Percentiles rank a stretch among this genome's conserved stretches.
Evolutionary conservation across 2,797 vertebrate species (phyloP).

Genomic region (Alcedo quadribrachys): DNA sequence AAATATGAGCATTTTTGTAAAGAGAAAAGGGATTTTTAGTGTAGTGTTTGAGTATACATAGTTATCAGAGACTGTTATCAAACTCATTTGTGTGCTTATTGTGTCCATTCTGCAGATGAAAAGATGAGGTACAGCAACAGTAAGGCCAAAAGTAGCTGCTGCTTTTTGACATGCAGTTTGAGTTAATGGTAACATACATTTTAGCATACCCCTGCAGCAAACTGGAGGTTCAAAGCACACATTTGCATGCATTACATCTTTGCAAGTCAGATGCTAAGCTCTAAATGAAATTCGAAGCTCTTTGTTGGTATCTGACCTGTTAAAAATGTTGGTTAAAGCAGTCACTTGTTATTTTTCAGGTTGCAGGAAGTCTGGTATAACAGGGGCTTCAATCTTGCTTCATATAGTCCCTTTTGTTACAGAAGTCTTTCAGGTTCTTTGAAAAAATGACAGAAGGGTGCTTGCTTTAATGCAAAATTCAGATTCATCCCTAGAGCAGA

Average conservation of each 20-base stretch:
- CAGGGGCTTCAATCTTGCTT: neutral
- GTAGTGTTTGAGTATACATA: neutral
- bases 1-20: neutral
- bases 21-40: neutral
- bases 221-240: neutral
- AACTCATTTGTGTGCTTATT: neutral
- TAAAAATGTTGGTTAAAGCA: neutral
- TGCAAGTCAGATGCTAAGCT: neutral
- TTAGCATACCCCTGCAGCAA: neutral
- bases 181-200: neutral
- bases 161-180: neutral
- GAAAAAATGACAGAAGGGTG: neutral
- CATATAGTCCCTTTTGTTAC: neutral
- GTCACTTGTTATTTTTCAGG: neutral
- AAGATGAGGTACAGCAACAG: neutral
- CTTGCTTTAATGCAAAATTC: neutral
- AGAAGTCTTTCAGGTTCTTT: neutral
- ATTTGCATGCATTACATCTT: neutral
- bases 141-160: neutral
- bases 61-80: neutral
- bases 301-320: accelerated
- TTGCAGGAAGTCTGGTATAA: neutral
- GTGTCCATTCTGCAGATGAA: neutral
- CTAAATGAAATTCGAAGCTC: neutral
- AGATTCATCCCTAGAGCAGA: neutral